Conservation (phyloP, 2,888 invertebrate species). For the Lasioglossum malachurum region DNA sequence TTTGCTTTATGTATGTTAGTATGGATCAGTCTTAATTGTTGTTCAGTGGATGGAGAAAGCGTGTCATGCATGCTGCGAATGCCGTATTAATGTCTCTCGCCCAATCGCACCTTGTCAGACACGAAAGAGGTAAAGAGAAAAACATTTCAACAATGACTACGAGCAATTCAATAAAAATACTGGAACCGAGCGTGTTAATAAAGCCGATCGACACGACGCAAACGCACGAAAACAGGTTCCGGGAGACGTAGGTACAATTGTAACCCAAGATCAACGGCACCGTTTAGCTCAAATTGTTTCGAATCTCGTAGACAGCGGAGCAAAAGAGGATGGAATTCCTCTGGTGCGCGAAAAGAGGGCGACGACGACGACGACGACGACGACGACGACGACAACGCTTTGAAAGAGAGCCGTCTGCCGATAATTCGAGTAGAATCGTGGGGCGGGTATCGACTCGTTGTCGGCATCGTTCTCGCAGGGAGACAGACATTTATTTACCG, state of each 20-base stretch:
- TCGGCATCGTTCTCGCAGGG: not conserved
- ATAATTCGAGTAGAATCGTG: not conserved
- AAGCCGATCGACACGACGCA: not conserved
- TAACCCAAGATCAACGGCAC: not conserved
- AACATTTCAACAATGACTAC: no score
- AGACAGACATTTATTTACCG: conserved; percentile 29
- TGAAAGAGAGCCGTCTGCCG: not conserved
- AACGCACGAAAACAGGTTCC: not conserved
- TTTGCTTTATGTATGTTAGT: no score
- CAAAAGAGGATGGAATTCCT: not conserved
- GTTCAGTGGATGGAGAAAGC: no score
- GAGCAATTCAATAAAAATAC: not conserved
- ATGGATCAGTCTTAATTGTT: no score
- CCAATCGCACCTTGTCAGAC: no score
- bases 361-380: not conserved
- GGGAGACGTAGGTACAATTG: not conserved
- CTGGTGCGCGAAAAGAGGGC: not conserved
- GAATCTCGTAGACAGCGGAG: not conserved
- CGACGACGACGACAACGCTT: not conserved
- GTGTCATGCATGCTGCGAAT: no score
- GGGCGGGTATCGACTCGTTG: conserved; percentile 2
- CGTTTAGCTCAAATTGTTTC: not conserved
- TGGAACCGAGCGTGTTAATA: not conserved
- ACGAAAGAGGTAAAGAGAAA: no score
- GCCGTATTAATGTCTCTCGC: no score